Conservation (phyloP, 2,888 invertebrate genomes). For the Brachypalpus laphriformis region DNA sequence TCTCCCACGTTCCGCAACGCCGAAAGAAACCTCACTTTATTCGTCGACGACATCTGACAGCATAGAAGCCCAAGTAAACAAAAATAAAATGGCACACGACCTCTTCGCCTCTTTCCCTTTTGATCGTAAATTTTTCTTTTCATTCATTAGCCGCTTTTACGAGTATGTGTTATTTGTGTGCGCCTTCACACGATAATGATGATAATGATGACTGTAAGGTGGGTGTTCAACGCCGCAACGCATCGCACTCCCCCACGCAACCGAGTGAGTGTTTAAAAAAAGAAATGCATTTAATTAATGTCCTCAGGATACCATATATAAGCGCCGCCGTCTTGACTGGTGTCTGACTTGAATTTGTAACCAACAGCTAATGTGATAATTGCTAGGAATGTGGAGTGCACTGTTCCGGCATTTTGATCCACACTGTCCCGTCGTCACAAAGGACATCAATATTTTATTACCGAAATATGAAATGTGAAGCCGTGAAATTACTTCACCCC, state of each 20-base stretch:
- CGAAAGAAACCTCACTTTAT: background rate
- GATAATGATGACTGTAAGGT: constrained; percentile 53
- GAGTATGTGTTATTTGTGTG: constrained; percentile 16
- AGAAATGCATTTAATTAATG: constrained; percentile 52
- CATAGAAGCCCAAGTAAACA: constrained; percentile 25
- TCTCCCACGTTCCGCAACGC: background rate
- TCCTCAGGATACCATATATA: constrained; percentile 64
- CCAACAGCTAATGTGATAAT: constrained; percentile 56
- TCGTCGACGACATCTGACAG: background rate
- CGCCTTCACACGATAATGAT: constrained; percentile 59
- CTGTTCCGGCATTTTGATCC: constrained; percentile 56
- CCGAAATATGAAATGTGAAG: constrained; percentile 58
- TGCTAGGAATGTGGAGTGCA: constrained; percentile 56
- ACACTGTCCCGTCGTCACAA: no score
- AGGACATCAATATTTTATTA: constrained; percentile 56
- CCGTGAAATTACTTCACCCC: no score
- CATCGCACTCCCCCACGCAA: background rate
- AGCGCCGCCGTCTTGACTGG: constrained; percentile 26
- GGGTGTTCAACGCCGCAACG: constrained; percentile 10
- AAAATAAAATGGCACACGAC: constrained; percentile 31
- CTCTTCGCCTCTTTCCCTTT: constrained; percentile 4
- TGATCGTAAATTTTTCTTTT: constrained; percentile 41
- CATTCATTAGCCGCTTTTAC: constrained; percentile 13
- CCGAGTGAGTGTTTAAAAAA: background rate
- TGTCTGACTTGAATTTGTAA: constrained; percentile 66